phyloP scores from a whole-genome alignment of 2,797 vertebrate genomes.

The Vultur gryphus region DNA sequence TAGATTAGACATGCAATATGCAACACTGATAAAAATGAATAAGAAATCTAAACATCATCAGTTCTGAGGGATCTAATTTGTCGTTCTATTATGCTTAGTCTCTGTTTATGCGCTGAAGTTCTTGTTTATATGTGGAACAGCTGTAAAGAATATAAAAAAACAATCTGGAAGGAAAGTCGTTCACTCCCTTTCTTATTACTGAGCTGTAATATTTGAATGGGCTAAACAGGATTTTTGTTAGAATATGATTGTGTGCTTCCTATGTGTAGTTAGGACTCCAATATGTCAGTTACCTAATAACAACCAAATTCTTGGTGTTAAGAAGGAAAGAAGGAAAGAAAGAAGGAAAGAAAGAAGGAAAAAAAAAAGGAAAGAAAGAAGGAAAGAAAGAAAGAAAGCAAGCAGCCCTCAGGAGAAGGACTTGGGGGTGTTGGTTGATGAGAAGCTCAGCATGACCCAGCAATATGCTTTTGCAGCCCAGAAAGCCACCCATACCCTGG shows the following conservation, averaged over 20 bases:
- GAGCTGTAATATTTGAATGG: neutral
- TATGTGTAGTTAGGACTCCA: neutral
- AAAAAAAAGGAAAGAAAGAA: fast-evolving
- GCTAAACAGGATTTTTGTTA: neutral
- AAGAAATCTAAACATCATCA: constrained; percentile 21
- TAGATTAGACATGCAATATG: neutral
- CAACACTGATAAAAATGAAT: neutral
- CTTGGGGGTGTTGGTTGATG: too few relatives aligned
- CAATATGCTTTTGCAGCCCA: too few relatives aligned
- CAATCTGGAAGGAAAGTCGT: neutral
- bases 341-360: fast-evolving
- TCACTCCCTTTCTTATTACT: neutral
- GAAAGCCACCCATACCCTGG: too few relatives aligned
- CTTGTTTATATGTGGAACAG: constrained; percentile 46
- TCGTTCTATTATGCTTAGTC: neutral
- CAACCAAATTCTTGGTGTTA: neutral
- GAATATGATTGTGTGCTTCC: neutral
- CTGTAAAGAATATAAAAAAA: constrained; percentile 6
- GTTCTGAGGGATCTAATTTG: constrained; percentile 22
- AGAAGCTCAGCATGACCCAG: too few relatives aligned
- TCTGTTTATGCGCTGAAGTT: constrained; percentile 38
- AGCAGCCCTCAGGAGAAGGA: too few relatives aligned
- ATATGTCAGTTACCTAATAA: neutral
- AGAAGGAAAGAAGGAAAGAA: neutral
- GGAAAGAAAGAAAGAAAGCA: neutral